These are phyloP conservation scores for Neoascia interrupta DNA, from an alignment of 2,888 invertebrate genomes.

Conservation along the genomic window DNA sequence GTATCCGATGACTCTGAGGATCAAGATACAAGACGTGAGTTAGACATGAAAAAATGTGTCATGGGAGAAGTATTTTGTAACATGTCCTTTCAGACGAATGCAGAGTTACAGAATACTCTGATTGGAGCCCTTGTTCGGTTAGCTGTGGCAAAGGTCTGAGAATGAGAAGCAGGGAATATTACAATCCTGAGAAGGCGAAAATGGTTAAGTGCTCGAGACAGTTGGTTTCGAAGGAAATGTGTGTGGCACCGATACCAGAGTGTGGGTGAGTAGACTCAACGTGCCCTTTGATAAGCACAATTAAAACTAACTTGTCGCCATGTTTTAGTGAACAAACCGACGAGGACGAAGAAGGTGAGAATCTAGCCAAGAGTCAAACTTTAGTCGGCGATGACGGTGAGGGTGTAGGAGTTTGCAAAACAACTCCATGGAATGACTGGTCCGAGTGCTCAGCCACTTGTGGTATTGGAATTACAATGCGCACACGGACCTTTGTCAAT, in stretches of 20 bases:
- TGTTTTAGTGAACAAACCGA: conserved; percentile 48
- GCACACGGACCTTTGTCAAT: conserved; percentile 87
- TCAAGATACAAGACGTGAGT: conserved; percentile 83
- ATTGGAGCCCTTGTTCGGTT: conserved; percentile 91
- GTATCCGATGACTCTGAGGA: conserved; percentile 86
- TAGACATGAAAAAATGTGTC: not conserved
- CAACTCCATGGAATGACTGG: conserved; percentile 78
- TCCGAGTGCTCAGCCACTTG: conserved; percentile 93
- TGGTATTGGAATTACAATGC: conserved; percentile 87
- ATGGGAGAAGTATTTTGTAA: not conserved
- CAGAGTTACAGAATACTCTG: conserved; percentile 86
- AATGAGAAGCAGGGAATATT: conserved; percentile 87
- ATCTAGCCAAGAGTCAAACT: conserved; percentile 76
- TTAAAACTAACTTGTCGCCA: not conserved
- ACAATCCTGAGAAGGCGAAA: conserved; percentile 85
- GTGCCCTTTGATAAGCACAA: not conserved
- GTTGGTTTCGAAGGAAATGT: conserved; percentile 93
- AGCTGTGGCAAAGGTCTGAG: conserved; percentile 93
- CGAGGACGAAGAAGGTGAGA: conserved; percentile 79
- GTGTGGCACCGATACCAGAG: conserved; percentile 87
- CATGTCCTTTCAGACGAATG: conserved; percentile 89
- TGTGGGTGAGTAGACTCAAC: conserved; percentile 83
- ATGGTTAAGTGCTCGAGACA: conserved; percentile 86
- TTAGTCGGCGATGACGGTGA: conserved; percentile 77
- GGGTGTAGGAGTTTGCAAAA: conserved; percentile 78